A percentile compares a stretch with the other conserved stretches of the same genome.
phyloP scores from a whole-genome alignment of 2,113 vertebrate species.

The Notothenia coriiceps region DNA sequence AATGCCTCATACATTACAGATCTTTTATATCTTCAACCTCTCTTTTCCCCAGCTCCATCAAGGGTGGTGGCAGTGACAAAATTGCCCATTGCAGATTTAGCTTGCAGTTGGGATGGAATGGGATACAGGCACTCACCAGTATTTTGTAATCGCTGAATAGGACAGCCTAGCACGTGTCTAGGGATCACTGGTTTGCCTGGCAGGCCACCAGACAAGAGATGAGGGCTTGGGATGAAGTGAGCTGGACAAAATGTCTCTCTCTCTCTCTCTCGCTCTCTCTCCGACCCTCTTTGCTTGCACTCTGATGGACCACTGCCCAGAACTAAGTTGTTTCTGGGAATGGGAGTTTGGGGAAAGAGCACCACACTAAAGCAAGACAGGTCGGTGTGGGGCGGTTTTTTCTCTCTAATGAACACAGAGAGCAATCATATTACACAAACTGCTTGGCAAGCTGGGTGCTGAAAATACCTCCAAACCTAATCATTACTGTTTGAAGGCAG shows the following conservation, averaged over 20 bases:
- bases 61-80: constrained; percentile 33
- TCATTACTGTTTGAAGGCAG: constrained; percentile 33
- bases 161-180: constrained; percentile 48
- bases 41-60: constrained; percentile 29
- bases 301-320: constrained; percentile 70
- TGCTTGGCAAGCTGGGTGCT: constrained; percentile 37
- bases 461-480: constrained; percentile 49
- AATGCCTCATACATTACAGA: constrained; percentile 59
- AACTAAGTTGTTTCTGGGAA: constrained; percentile 66
- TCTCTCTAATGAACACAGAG: constrained; percentile 49
- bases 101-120: constrained; percentile 39
- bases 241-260: constrained; percentile 51
- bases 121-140: constrained; percentile 23
- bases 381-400: constrained; percentile 12
- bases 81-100: constrained; percentile 39
- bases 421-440: constrained; percentile 57
- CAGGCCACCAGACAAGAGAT: constrained; percentile 57
- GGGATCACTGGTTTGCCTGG: constrained; percentile 59
- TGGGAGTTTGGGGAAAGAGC: constrained; percentile 45
- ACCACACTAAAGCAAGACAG: constrained; percentile 16
- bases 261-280: background rate
- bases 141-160: constrained; percentile 36
- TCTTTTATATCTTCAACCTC: constrained; percentile 63
- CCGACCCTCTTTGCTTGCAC: constrained; percentile 32
- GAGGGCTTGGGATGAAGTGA: constrained; percentile 46